These are phyloP conservation scores for Chrysomela aeneicollis DNA, from an alignment of 2,888 invertebrate species.

Conservation along the genomic window DNA sequence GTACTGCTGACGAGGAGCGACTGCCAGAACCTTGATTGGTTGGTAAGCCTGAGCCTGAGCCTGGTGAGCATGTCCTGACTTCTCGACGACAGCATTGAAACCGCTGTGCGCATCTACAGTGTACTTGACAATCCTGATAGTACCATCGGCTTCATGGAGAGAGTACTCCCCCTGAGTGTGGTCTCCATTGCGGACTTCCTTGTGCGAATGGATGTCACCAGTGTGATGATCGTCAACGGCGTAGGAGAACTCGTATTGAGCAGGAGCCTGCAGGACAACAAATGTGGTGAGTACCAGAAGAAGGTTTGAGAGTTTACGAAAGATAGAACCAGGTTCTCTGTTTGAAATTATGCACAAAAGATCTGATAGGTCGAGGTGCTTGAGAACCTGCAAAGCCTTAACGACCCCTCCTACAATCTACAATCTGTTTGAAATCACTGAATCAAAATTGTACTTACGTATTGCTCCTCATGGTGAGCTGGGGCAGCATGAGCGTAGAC, in stretches of 20 bases:
- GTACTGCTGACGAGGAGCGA: conserved; percentile 26
- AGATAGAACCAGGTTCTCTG: too few species aligned
- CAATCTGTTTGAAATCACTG: not conserved
- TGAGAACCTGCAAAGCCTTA: too few species aligned
- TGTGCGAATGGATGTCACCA: conserved; percentile 66
- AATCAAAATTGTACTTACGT: conserved; percentile 28
- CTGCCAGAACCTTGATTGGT: conserved; percentile 20
- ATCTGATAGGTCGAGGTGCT: too few species aligned
- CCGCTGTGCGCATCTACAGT: conserved; percentile 67
- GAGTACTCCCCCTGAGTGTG: conserved; percentile 66
- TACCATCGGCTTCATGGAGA: conserved; percentile 67
- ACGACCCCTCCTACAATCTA: too few species aligned
- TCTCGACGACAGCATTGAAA: conserved; percentile 58
- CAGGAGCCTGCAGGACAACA: conserved; percentile 57
- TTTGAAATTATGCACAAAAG: too few species aligned
- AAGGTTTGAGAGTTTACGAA: too few species aligned
- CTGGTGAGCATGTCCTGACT: conserved; percentile 60
- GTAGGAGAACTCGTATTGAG: conserved; percentile 68
- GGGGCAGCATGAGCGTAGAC: conserved; percentile 33
- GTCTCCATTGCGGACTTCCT: conserved; percentile 66
- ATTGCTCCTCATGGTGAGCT: conserved; percentile 39
- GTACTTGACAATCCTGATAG: conserved; percentile 66
- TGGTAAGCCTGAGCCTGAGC: conserved; percentile 14
- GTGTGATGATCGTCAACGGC: conserved; percentile 66
- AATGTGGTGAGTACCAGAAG: too few species aligned